A percentile compares a stretch with the other conserved stretches of the same genome.
phyloP scores from a whole-genome alignment of 2,113 vertebrate genomes.

The Condylura cristata region DNA sequence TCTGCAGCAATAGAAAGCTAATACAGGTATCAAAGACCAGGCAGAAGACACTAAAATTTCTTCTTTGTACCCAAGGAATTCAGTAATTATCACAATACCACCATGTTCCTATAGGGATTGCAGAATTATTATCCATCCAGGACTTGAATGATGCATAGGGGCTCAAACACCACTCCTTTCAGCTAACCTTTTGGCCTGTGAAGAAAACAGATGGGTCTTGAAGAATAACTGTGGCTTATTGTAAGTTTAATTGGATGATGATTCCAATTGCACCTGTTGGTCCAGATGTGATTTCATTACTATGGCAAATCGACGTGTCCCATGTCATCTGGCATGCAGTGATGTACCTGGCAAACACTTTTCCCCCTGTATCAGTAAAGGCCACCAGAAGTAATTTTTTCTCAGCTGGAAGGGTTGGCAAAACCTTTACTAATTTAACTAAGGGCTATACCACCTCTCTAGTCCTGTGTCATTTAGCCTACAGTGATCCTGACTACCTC shows the following conservation, averaged over 20 bases:
- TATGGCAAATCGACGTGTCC: background rate
- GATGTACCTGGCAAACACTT: background rate
- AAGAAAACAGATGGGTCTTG: background rate
- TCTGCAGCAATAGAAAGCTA: background rate
- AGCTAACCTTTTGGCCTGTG: background rate
- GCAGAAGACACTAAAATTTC: background rate
- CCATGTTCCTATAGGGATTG: background rate
- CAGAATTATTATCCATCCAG: background rate
- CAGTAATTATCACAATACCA: background rate
- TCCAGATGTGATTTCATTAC: conserved; percentile 12
- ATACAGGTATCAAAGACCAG: background rate
- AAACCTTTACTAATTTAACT: background rate
- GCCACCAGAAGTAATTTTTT: background rate
- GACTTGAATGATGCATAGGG: background rate
- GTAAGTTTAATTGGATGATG: background rate
- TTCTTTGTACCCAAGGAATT: background rate
- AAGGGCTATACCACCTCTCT: background rate
- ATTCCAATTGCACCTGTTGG: background rate
- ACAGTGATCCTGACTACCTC: background rate
- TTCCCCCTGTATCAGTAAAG: background rate
- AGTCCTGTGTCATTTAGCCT: background rate
- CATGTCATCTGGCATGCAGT: background rate
- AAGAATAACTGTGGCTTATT: background rate
- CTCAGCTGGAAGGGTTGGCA: background rate
- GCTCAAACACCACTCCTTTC: background rate